A percentile compares a stretch with the other conserved stretches of the same genome.
These are phyloP conservation scores for Porites lutea DNA, from an alignment of 64 coral and sea anemone genomes.

Conservation along the genomic window DNA sequence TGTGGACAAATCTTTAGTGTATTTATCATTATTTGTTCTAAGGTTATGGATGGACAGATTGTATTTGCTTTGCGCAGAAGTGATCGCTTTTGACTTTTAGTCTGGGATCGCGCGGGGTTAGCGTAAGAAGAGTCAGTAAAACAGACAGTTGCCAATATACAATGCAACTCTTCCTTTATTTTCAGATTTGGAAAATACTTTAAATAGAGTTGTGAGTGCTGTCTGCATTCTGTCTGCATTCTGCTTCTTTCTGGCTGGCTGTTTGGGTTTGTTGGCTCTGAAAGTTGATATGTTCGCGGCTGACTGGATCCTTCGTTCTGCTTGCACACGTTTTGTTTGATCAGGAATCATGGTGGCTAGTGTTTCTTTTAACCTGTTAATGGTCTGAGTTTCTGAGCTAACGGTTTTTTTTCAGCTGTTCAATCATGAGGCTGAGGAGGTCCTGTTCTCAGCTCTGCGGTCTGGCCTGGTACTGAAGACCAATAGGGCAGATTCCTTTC, in stretches of 20 bases:
- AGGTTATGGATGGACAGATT: conserved; percentile 15
- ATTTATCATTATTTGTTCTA: conserved; percentile 6
- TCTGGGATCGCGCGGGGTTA: neutral
- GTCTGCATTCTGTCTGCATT: neutral
- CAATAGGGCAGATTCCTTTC: neutral
- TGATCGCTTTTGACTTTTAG: neutral
- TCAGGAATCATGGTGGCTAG: neutral
- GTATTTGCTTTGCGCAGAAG: neutral
- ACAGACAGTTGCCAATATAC: conserved; percentile 2
- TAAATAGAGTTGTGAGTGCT: neutral
- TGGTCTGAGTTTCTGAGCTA: neutral
- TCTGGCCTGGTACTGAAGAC: neutral
- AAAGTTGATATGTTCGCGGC: neutral
- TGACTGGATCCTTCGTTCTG: neutral
- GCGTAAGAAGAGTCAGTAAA: conserved; percentile 8
- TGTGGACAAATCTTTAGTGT: conserved; percentile 31
- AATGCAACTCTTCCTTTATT: conserved; percentile 26
- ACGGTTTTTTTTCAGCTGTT: neutral
- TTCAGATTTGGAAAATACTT: neutral
- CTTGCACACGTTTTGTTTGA: neutral
- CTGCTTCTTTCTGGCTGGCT: neutral
- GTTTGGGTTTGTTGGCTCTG: neutral
- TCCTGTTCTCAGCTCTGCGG: neutral
- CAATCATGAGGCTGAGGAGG: neutral
- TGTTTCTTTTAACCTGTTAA: neutral